phyloP scores from a whole-genome alignment of 1,140 invertebrate species.

The Uloborus diversus region DNA sequence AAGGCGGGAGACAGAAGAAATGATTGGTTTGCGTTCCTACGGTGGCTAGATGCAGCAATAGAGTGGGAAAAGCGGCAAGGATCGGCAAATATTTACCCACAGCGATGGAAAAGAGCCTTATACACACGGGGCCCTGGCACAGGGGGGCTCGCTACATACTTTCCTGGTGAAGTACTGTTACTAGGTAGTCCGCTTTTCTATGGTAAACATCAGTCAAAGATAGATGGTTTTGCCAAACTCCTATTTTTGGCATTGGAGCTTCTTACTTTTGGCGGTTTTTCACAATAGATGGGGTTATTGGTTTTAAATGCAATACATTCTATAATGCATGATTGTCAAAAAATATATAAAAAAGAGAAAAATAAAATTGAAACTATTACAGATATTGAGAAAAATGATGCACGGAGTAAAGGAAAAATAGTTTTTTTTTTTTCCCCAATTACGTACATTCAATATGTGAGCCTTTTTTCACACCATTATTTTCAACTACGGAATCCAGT shows the following conservation, averaged over 20 bases:
- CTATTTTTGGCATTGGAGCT: constrained; percentile 45
- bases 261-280: constrained; percentile 8
- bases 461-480: too few relatives aligned
- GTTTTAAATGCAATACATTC: too few relatives aligned
- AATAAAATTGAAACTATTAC: too few relatives aligned
- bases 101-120: constrained; percentile 34
- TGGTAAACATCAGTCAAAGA: constrained; percentile 32
- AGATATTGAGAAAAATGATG: too few relatives aligned
- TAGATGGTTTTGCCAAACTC: constrained; percentile 8
- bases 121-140: background rate
- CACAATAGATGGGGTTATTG: too few relatives aligned
- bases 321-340: too few relatives aligned
- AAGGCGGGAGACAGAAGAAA: constrained; percentile 45
- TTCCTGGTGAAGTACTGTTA: constrained; percentile 38
- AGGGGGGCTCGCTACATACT: constrained; percentile 18
- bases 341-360: too few relatives aligned
- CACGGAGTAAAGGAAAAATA: too few relatives aligned
- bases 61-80: constrained; percentile 55
- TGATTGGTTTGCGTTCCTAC: constrained; percentile 54
- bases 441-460: too few relatives aligned
- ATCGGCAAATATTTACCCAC: constrained; percentile 49
- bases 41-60: constrained; percentile 50
- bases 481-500: too few relatives aligned
- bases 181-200: constrained; percentile 26
- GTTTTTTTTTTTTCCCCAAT: too few relatives aligned